A percentile compares a stretch with the other conserved stretches of the same genome.
These are phyloP conservation scores for Ceratoteleas bidentatus DNA, from an alignment of 1,140 invertebrate genomes.

Conservation along the genomic window DNA sequence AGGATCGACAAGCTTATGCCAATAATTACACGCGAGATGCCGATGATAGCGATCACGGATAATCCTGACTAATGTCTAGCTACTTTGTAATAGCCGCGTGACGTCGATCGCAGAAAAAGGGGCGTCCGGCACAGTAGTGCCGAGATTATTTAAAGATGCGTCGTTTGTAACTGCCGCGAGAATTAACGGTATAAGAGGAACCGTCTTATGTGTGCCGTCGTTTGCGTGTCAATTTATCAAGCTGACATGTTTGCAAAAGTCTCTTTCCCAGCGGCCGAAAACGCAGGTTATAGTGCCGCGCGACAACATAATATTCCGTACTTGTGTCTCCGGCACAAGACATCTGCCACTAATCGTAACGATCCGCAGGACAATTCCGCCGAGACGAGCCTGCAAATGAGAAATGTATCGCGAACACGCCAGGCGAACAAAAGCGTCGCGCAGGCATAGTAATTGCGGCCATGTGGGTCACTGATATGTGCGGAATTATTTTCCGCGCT, in stretches of 20 bases:
- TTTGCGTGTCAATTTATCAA: slow-evolving; percentile 69
- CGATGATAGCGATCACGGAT: slow-evolving; percentile 34
- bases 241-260: slow-evolving; percentile 64
- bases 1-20: slow-evolving; percentile 14
- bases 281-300: slow-evolving; percentile 37
- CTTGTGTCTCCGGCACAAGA: slow-evolving; percentile 55
- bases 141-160: slow-evolving; percentile 59
- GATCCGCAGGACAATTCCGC: slow-evolving; percentile 52
- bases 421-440: slow-evolving; percentile 29
- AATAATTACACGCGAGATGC: slow-evolving; percentile 38
- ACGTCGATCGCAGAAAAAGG: slow-evolving; percentile 43
- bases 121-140: slow-evolving; percentile 38
- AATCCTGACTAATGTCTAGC: slow-evolving; percentile 53
- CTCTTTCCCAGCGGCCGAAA: slow-evolving; percentile 54
- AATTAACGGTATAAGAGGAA: slow-evolving; percentile 65
- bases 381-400: slow-evolving; percentile 46
- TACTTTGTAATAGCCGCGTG: slow-evolving; percentile 42
- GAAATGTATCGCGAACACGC: slow-evolving; percentile 52
- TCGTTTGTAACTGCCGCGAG: slow-evolving; percentile 63
- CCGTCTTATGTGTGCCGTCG: slow-evolving; percentile 58
- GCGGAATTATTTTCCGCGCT: too few species aligned
- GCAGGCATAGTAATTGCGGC: slow-evolving; percentile 29
- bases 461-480: slow-evolving; percentile 24
- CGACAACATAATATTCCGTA: slow-evolving; percentile 64
- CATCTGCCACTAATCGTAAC: slow-evolving; percentile 61